phyloP scores from a whole-genome alignment of 2,888 invertebrate species.

The Anaspis maculata region DNA sequence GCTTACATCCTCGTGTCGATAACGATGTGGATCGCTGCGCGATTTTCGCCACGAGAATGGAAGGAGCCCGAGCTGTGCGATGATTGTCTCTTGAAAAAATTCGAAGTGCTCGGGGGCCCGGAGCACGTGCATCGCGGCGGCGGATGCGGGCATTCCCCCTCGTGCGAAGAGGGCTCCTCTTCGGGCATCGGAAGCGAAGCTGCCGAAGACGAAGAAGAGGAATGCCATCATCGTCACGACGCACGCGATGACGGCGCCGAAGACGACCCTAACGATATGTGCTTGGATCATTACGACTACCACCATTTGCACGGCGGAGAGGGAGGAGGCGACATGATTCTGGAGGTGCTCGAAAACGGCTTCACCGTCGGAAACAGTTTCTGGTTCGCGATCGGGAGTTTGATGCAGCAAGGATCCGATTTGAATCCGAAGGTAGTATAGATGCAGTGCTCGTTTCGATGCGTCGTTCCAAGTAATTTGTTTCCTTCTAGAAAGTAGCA shows the following conservation, averaged over 20 bases:
- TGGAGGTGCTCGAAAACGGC: constrained; percentile 58
- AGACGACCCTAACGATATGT: constrained; percentile 22
- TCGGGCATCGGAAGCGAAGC: constrained; percentile 30
- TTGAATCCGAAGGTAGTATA: constrained; percentile 79
- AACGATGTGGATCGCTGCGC: constrained; percentile 76
- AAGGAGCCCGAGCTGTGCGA: constrained; percentile 53
- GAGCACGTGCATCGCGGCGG: constrained; percentile 20
- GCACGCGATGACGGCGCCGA: constrained; percentile 14
- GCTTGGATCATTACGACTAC: constrained; percentile 17
- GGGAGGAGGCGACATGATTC: constrained; percentile 11
- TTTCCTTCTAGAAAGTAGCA: no score
- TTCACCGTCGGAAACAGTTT: constrained; percentile 84
- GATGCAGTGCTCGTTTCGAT: constrained; percentile 15
- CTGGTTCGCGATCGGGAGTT: constrained; percentile 94
- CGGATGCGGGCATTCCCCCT: no score
- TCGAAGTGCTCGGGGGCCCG: constrained; percentile 30
- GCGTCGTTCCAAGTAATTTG: constrained; percentile 18
- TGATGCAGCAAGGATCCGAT: constrained; percentile 89
- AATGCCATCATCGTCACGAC: constrained; percentile 3
- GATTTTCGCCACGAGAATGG: constrained; percentile 81
- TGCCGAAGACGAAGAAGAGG: constrained; percentile 11
- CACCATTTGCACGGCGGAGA: not conserved
- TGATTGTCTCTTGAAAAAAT: constrained; percentile 41
- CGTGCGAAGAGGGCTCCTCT: constrained; percentile 16
- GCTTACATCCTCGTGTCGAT: constrained; percentile 73